Evolutionary conservation across 2,797 vertebrate species (phyloP).

Genomic region (Enteromius thamalakanensis): DNA sequence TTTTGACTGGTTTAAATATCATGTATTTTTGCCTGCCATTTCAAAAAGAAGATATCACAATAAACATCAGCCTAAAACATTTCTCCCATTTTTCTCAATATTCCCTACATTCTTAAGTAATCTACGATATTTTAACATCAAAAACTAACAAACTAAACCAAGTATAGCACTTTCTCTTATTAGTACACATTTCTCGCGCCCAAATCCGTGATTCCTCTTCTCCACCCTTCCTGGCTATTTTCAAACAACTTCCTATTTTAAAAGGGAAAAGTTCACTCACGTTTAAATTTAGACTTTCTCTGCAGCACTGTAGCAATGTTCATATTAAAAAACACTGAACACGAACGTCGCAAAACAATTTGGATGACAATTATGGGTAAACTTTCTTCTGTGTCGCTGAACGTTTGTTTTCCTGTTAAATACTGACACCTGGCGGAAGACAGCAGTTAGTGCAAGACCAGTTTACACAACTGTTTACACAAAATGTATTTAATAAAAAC

Average conservation of each 20-base stretch:
- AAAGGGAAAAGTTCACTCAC: not conserved
- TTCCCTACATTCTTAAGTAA: not conserved
- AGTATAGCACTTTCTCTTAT: constrained; percentile 14
- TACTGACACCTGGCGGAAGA: constrained; percentile 9
- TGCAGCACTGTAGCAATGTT: not conserved
- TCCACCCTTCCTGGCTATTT: constrained; percentile 25
- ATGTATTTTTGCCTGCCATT: not conserved
- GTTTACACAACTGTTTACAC: not conserved
- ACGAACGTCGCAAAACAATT: too few relatives aligned
- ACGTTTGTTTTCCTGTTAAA: not conserved
- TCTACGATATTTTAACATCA: not conserved
- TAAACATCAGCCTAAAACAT: not conserved
- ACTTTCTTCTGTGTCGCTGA: not conserved
- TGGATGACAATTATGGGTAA: not conserved
- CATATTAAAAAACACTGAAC: not conserved
- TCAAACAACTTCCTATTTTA: not conserved
- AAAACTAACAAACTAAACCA: constrained; percentile 4
- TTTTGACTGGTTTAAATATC: not conserved
- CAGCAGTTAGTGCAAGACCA: not conserved
- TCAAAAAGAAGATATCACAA: not conserved
- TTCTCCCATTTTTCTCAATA: not conserved
- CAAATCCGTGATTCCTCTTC: constrained; percentile 23
- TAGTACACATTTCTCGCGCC: constrained; percentile 10
- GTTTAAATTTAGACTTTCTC: not conserved
- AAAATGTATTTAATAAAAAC: constrained; percentile 1